These are phyloP conservation scores for Polydesmus complanatus DNA, from an alignment of 2,888 invertebrate species.

Conservation along the genomic window DNA sequence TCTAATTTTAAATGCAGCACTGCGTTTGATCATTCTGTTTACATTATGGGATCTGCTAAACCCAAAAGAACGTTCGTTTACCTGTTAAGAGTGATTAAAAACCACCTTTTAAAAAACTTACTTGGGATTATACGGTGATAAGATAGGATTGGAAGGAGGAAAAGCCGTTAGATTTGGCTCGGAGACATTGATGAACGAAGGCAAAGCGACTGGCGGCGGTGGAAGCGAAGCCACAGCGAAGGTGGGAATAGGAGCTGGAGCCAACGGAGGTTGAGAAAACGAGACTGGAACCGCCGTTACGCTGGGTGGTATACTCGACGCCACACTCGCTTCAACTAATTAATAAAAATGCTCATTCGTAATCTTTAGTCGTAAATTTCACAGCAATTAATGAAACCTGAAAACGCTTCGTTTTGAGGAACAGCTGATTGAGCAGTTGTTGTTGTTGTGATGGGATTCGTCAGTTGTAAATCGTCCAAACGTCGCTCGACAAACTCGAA, in stretches of 20 bases:
- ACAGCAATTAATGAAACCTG: not conserved
- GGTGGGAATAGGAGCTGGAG: not conserved
- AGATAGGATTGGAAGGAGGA: not conserved
- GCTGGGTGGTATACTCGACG: not conserved
- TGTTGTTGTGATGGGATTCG: not conserved
- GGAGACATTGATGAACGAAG: not conserved
- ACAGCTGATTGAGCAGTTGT: not conserved
- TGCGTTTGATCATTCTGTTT: too few species aligned
- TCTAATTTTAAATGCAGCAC: too few species aligned
- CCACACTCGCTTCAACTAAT: not conserved
- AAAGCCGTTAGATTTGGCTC: not conserved
- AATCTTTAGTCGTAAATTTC: not conserved
- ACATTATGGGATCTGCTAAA: too few species aligned
- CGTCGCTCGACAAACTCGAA: constrained; percentile 18
- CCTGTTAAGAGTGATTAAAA: not conserved
- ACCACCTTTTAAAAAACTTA: not conserved
- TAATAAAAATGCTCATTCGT: too few species aligned
- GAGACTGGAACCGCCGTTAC: not conserved
- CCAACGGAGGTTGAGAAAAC: not conserved
- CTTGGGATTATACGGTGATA: not conserved
- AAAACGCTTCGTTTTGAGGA: not conserved
- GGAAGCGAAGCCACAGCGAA: not conserved
- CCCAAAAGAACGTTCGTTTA: too few species aligned
- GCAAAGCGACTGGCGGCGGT: not conserved
- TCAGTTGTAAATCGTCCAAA: constrained; percentile 10